Evolutionary conservation across 2,888 invertebrate genomes (phyloP).

Genomic region (Lordiphosa andalusiaca): DNA sequence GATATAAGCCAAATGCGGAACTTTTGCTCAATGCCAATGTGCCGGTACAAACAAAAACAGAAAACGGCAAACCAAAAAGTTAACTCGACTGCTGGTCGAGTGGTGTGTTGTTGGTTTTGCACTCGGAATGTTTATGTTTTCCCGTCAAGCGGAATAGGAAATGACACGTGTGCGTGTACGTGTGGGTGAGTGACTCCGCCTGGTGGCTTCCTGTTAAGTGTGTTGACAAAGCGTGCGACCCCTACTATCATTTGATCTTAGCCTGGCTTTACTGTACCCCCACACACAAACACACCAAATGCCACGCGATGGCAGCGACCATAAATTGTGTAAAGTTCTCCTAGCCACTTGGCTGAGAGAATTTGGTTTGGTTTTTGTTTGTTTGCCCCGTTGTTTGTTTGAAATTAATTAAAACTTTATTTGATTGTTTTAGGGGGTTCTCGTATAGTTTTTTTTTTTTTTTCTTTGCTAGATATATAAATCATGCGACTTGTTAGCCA

Average conservation of each 20-base stretch:
- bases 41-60: constrained; percentile 26
- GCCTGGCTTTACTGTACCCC: constrained; percentile 35
- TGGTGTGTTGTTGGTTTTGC: constrained; percentile 8
- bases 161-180: constrained; percentile 5
- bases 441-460: constrained; percentile 16
- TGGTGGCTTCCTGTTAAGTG: constrained; percentile 40
- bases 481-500: too few species aligned
- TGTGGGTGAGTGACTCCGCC: constrained; percentile 22
- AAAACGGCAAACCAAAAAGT: constrained; percentile 17
- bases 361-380: constrained; percentile 41
- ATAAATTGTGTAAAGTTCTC: constrained; percentile 58
- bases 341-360: constrained; percentile 20
- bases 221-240: constrained; percentile 50
- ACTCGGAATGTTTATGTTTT: constrained; percentile 3
- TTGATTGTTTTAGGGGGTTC: constrained; percentile 54
- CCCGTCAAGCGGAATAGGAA: too few species aligned
- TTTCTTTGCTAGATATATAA: too few species aligned
- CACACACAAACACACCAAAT: neutral
- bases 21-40: constrained; percentile 54
- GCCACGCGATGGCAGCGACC: constrained; percentile 40
- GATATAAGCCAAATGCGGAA: constrained; percentile 20
- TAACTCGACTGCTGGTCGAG: constrained; percentile 24
- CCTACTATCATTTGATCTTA: constrained; percentile 7
- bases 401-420: constrained; percentile 72
- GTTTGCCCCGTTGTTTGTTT: constrained; percentile 47